Evolutionary conservation across 2,888 invertebrate species (phyloP).

Genomic region (Andrena camellia): DNA sequence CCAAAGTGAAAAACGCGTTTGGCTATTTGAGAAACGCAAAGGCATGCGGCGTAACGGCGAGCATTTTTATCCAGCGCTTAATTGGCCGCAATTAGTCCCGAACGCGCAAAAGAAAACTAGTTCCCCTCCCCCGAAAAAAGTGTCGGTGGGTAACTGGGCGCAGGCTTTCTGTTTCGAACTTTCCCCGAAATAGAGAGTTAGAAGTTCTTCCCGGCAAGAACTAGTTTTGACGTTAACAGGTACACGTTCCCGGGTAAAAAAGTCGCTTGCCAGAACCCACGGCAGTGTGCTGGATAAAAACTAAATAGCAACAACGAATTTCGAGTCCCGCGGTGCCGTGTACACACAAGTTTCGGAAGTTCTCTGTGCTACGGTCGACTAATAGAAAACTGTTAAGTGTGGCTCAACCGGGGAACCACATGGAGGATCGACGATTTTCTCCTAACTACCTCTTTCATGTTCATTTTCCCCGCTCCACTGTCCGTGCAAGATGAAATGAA

Average conservation of each 20-base stretch:
- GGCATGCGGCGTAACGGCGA: background rate
- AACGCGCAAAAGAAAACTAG: background rate
- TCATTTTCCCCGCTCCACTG: background rate
- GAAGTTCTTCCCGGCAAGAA: conserved; percentile 22
- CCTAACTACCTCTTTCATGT: background rate
- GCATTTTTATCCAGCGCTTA: background rate
- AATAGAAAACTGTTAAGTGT: conserved; percentile 11
- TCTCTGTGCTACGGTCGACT: background rate
- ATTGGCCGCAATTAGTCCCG: background rate
- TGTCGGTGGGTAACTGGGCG: background rate
- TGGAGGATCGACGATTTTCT: background rate
- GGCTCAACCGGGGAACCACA: background rate
- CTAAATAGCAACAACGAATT: conserved; percentile 24
- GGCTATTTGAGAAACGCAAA: background rate
- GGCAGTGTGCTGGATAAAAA: conserved; percentile 17
- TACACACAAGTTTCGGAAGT: background rate
- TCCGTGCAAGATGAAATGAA: background rate
- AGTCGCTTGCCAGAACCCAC: conserved; percentile 2
- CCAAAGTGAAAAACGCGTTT: background rate
- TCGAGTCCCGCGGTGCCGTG: conserved; percentile 9
- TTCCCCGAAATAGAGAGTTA: background rate
- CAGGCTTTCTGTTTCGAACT: conserved; percentile 8
- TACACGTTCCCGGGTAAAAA: background rate
- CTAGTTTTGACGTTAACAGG: conserved; percentile 40
- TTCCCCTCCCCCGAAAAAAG: background rate